Evolutionary conservation across 2,888 invertebrate species (phyloP), one percentile per base, ranked within the genome.

Genomic region (Sarcophaga variegata): DNA sequence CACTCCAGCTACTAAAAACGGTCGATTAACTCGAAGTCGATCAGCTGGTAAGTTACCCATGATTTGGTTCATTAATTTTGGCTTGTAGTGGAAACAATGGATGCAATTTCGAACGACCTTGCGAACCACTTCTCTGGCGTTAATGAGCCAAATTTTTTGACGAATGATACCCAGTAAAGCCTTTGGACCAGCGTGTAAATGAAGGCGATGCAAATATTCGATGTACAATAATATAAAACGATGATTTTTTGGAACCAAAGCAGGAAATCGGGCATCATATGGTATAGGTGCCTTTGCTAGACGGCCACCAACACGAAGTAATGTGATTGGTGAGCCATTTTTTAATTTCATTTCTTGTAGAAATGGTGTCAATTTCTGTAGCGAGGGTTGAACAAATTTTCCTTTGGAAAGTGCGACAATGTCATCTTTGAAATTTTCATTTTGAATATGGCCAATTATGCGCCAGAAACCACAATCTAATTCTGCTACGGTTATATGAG

Each of bases 251-350:
- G 90, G 90, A 22, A 91, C 49, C 14, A 91, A 64, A 3, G 90
- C 88, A 2, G 89, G 90, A 87, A 90, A 89, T 67, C 88, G 90
- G 49, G 88, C 82, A 45, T 89, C 88, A 66, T 83, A 88, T 12
- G 87, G 83, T 20, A 20, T 20, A 20, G 20, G 20, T 27, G 27
- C 37, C 1, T 2, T 14, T 49, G n/a, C n/a, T n/a, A n/a, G n/a
- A n/a, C n/a, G 11, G 11, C 27, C 22, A 64, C 14, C 25, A 64
- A 64, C 64, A 64, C 64, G 25, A 17, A 64, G 64, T 25, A 25
- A 64, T 64, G 11, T 25, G 25, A 25, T 25, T 27, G 22, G 2
- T 12, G 22, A 12, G 27, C 64, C 25, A 12, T 25, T 25, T 64
- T n/a, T 64, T 22, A 25, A 64, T 64, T 25, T 64, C 12, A 64